These are phyloP conservation scores for Cryptocephalus primarius DNA, from an alignment of 2,888 invertebrate genomes.

Conservation along the genomic window DNA sequence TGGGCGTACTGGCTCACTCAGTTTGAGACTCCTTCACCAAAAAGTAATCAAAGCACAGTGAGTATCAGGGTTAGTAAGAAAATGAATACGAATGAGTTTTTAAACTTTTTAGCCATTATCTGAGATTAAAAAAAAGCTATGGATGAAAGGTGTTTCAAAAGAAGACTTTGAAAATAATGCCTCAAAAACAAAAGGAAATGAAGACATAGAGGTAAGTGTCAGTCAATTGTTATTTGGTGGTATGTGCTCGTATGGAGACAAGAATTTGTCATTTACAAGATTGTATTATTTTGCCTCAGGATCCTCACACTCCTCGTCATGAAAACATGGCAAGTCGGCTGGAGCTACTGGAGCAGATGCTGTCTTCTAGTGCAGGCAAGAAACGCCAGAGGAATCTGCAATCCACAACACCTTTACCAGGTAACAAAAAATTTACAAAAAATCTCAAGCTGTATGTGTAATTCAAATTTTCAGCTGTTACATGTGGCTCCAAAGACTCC, in stretches of 20 bases:
- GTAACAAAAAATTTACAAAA: slow-evolving; percentile 14
- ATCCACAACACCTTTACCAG: slow-evolving; percentile 26
- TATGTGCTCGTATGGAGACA: too few species aligned
- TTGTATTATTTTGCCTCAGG: too few species aligned
- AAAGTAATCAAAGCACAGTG: slow-evolving; percentile 10
- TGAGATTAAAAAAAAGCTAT: slow-evolving; percentile 42
- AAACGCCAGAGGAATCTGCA: slow-evolving; percentile 26
- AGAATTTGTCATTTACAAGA: too few species aligned
- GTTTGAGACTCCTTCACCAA: slow-evolving; percentile 27
- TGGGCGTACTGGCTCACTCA: slow-evolving; percentile 40
- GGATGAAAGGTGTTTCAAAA: slow-evolving; percentile 28
- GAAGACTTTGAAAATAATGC: slow-evolving; percentile 4
- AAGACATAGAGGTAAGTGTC: not conserved
- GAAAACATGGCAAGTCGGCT: slow-evolving; percentile 38
- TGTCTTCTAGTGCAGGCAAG: slow-evolving; percentile 32
- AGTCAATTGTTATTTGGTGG: too few species aligned
- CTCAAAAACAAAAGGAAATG: not conserved
- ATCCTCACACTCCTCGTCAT: slow-evolving; percentile 8
- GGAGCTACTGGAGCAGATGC: slow-evolving; percentile 40
- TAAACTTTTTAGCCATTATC: slow-evolving; percentile 40
- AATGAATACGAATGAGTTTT: not conserved
- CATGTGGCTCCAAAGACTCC: slow-evolving; percentile 29
- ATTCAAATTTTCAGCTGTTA: slow-evolving; percentile 8
- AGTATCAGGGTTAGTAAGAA: not conserved
- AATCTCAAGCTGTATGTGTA: not conserved